Evolutionary conservation across 1,140 invertebrate species (phyloP).

Genomic region (Hyphantria cunea): DNA sequence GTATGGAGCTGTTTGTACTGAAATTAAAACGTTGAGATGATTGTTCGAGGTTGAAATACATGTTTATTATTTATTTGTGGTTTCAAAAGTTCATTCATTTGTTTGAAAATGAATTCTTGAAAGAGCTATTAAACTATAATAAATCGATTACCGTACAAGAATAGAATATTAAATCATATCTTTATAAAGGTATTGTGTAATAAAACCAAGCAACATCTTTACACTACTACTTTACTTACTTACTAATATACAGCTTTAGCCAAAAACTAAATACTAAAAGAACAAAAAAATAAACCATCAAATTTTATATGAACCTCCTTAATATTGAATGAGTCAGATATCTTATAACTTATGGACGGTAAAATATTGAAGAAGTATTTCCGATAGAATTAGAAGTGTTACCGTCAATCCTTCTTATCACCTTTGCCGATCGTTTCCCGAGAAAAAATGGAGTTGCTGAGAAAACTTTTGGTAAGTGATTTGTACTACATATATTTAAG

Average conservation of each 20-base stretch:
- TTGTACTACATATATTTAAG: constrained; percentile 4
- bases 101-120: too few species aligned
- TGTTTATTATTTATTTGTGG: not conserved
- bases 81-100: too few species aligned
- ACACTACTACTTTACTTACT: too few species aligned
- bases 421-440: constrained; percentile 10
- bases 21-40: not conserved
- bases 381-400: constrained; percentile 34
- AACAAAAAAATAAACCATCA: not conserved
- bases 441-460: constrained; percentile 17
- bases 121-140: too few species aligned
- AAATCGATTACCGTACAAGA: too few species aligned
- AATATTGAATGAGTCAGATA: constrained; percentile 23
- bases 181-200: too few species aligned
- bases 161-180: too few species aligned
- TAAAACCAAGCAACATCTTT: too few species aligned
- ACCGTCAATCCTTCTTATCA: constrained; percentile 27
- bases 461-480: constrained; percentile 13
- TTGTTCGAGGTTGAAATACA: not conserved
- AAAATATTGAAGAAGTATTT: constrained; percentile 31
- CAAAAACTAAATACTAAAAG: too few species aligned
- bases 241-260: too few species aligned
- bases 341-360: constrained; percentile 6
- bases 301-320: not conserved
- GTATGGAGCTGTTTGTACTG: not conserved